A percentile compares a stretch with the other conserved stretches of the same genome.
Conservation (phyloP, 2,113 vertebrate species). For the Riparia riparia region DNA sequence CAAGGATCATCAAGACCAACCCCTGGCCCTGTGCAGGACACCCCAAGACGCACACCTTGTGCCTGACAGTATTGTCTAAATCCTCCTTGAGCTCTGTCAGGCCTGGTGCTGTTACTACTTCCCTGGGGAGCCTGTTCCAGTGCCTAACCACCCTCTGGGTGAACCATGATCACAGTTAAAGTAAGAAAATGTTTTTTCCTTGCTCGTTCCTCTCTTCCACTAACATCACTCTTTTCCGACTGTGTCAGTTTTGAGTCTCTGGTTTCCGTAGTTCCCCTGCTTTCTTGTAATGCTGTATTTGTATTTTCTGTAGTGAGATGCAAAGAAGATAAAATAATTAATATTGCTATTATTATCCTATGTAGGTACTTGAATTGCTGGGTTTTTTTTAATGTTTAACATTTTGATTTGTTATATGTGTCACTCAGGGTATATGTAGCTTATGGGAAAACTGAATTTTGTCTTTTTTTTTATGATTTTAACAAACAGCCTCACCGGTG, state of each 20-base stretch:
- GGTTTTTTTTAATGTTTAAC: background rate
- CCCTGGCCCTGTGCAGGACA: background rate
- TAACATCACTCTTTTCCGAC: background rate
- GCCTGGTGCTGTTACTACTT: background rate
- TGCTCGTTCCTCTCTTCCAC: background rate
- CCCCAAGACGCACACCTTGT: background rate
- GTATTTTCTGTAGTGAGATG: background rate
- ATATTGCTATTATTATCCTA: background rate
- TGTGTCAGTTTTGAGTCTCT: background rate
- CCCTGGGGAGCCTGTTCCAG: background rate
- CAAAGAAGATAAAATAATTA: background rate
- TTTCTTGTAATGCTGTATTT: background rate
- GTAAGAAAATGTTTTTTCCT: background rate
- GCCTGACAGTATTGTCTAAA: background rate
- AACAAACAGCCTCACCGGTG: slow-evolving; percentile 92
- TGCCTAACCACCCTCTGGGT: background rate
- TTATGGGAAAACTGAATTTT: background rate
- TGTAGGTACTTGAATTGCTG: background rate
- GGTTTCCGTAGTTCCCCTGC: background rate
- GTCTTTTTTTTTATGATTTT: slow-evolving; percentile 41
- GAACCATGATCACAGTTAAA: background rate
- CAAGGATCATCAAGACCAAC: background rate
- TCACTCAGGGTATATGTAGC: background rate
- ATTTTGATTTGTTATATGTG: background rate
- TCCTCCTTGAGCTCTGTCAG: background rate